Base-by-base conservation (phyloP, 2,113 vertebrate genomes). In the Neotoma lepida region DNA sequence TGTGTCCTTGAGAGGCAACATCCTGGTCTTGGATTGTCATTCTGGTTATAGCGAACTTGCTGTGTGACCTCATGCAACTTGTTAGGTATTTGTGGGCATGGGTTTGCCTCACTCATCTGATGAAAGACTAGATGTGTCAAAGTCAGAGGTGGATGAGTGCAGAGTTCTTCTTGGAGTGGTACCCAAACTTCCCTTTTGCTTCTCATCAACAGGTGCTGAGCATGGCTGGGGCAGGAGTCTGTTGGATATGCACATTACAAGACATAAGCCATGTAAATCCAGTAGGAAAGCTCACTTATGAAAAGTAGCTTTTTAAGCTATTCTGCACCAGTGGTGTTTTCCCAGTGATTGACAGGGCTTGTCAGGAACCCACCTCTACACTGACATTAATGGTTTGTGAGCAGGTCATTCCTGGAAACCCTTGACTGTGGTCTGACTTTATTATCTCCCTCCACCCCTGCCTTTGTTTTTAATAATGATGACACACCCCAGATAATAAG, bases 391-490 rank as follows among this genome's bases (percentile, higher is more conserved):
- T 2, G 2, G 35, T 77, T n/a, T 78, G 80, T 91, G 71, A 96
- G 84, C 71, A 80, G n/a, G 86, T 89, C 89, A 78, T 61, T 89
- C 92, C 63, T 81, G 86, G 71, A 64, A 73, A 68, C 95, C 86
- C 70, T 96, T 44, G 93, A 95, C 76, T 95, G 54, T n/a, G 89
- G 96, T 91, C 89, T 93, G 88, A 86, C 63, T 96, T 97, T 93
- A 63, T 95, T 94, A 84, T 86, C 89, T 63, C 97, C 80, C 89
- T 95, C 66, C 78, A 81, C 96, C 63, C 96, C 91, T 96, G 94
- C 95, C 92, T 96, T 98, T 98, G 95, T 98, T 89, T 98, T 94
- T 96, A 96, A 96, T 97, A 86, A 91, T 86, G 76, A 96, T 95
- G 93, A 95, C 81, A 95, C 88, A 88, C 97, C 80, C 96, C 90